phyloP scores from a whole-genome alignment of 2,888 invertebrate genomes.

The Meganola albula region DNA sequence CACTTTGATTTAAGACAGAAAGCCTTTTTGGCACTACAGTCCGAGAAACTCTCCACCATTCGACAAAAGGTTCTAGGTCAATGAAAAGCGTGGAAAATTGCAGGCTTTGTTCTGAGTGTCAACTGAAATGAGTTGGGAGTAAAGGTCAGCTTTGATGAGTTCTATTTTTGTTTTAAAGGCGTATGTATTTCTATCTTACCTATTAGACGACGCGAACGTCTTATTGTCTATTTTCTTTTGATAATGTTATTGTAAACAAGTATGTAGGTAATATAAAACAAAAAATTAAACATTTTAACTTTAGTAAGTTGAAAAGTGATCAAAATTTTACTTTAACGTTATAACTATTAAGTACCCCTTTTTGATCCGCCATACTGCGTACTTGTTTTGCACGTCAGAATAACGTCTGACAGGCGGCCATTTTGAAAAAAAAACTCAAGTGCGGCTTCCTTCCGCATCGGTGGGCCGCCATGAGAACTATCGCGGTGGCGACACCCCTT shows the following conservation, averaged over 20 bases:
- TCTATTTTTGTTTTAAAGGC: conserved; percentile 7
- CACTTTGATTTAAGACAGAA: conserved; percentile 74
- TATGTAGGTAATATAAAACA: not conserved
- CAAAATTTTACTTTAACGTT: conserved; percentile 9
- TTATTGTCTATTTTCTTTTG: no score
- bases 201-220: no score
- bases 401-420: conserved; percentile 71
- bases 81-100: conserved; percentile 35
- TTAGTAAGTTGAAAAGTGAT: not conserved
- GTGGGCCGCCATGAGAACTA: conserved; percentile 71
- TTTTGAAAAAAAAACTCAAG: conserved; percentile 73
- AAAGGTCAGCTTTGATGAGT: conserved; percentile 21
- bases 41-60: conserved; percentile 39
- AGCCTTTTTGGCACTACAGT: conserved; percentile 60
- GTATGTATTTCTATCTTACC: no score
- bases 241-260: not conserved
- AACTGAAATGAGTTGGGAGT: conserved; percentile 20
- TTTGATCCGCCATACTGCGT: conserved; percentile 65
- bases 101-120: conserved; percentile 22
- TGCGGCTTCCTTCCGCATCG: conserved; percentile 74
- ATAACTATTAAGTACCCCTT: conserved; percentile 48
- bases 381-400: conserved; percentile 57
- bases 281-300: not conserved
- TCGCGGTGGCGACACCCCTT: conserved; percentile 66
- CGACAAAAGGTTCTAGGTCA: conserved; percentile 40